These are phyloP conservation scores for Pterocles orientalis DNA, from an alignment of 2,113 vertebrate genomes.

Conservation along the genomic window DNA sequence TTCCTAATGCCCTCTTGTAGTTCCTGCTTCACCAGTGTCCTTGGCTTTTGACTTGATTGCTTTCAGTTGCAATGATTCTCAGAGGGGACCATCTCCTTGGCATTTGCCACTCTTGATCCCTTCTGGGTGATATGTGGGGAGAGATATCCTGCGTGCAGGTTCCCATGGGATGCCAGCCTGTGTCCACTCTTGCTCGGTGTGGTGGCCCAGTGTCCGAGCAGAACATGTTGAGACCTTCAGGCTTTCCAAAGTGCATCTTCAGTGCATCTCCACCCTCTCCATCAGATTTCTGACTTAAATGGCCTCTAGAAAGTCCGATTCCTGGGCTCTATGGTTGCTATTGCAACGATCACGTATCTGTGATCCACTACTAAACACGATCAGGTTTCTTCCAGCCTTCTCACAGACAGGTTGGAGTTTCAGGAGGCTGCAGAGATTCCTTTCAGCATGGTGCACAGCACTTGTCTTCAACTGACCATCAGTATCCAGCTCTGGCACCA, in stretches of 20 bases:
- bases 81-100: neutral
- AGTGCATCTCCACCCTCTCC: neutral
- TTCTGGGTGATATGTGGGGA: neutral
- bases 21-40: neutral
- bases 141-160: neutral
- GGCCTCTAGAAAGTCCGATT: neutral
- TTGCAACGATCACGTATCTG: neutral
- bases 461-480: conserved; percentile 37
- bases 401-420: conserved; percentile 6
- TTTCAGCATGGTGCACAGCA: neutral
- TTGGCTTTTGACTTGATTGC: neutral
- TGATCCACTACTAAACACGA: neutral
- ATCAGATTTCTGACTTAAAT: neutral
- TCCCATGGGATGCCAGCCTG: neutral
- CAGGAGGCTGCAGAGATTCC: conserved; percentile 11
- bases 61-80: neutral
- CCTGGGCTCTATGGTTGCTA: neutral
- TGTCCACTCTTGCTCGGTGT: neutral
- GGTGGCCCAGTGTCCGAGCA: neutral
- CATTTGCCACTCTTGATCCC: neutral
- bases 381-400: neutral
- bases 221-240: neutral
- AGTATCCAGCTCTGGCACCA: conserved; percentile 13
- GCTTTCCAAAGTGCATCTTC: neutral
- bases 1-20: neutral